These are phyloP conservation scores for Chrysemys picta DNA, from an alignment of 2,113 vertebrate species.

Conservation along the genomic window DNA sequence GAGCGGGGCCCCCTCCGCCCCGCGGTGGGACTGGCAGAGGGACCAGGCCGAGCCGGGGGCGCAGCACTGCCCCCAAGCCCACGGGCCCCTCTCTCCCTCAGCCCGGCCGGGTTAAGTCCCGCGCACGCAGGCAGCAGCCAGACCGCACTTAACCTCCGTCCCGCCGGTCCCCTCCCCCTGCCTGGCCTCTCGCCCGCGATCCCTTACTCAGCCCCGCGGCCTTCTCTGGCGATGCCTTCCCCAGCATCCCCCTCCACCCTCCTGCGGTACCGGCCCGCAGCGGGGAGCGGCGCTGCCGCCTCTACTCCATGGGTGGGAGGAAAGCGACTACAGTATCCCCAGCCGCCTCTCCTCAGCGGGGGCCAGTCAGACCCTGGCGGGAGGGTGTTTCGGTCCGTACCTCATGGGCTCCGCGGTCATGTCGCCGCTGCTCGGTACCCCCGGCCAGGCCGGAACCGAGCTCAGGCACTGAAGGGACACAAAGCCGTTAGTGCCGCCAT, in stretches of 20 bases:
- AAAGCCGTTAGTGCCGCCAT: conserved; percentile 65
- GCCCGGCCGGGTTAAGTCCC: not conserved
- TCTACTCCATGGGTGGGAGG: not conserved
- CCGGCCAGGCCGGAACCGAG: conserved; percentile 30
- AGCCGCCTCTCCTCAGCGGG: not conserved
- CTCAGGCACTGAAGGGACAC: conserved; percentile 57
- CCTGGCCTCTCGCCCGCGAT: not conserved
- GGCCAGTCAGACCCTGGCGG: not conserved
- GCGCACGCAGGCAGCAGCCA: not conserved
- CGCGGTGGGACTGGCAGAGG: too few relatives aligned
- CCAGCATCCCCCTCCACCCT: not conserved
- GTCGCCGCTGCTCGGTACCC: conserved; percentile 59
- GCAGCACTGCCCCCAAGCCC: too few relatives aligned
- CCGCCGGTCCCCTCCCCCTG: not conserved
- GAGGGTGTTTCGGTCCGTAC: conserved; percentile 63
- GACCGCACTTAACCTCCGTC: not conserved
- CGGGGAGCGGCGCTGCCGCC: not conserved
- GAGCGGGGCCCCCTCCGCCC: not conserved
- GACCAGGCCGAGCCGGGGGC: too few relatives aligned
- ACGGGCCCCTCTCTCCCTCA: not conserved
- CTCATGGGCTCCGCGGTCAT: conserved; percentile 82
- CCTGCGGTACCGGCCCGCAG: not conserved
- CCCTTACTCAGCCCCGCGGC: not conserved
- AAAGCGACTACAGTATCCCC: not conserved
- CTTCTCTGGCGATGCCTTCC: not conserved